These are phyloP conservation scores for Oreochromis mossambicus DNA, from an alignment of 2,797 vertebrate genomes.

Conservation along the genomic window DNA sequence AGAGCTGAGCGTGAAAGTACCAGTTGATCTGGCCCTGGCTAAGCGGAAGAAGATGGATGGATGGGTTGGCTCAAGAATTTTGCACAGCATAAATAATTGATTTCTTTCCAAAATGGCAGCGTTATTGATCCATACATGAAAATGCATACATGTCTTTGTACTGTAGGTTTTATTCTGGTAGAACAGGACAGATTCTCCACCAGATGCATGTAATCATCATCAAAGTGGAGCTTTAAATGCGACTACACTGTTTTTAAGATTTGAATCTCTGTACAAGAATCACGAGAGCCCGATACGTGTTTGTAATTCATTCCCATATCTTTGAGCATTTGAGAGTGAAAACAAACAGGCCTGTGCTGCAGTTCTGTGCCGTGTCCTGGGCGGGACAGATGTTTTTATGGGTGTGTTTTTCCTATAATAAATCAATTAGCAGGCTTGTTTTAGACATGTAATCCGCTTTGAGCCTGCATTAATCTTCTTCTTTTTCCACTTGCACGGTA, in stretches of 20 bases:
- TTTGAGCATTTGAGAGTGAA: not conserved
- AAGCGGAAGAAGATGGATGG: not conserved
- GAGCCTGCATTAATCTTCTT: not conserved
- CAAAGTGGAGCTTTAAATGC: not conserved
- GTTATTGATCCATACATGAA: not conserved
- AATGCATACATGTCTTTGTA: not conserved
- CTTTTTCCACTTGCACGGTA: not conserved
- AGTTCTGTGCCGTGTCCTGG: not conserved
- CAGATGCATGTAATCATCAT: not conserved
- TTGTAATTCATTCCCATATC: not conserved
- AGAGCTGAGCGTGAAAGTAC: not conserved
- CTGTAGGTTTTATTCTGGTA: not conserved
- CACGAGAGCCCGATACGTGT: not conserved
- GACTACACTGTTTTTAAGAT: not conserved
- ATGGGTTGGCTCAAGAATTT: not conserved
- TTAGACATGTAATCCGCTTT: not conserved
- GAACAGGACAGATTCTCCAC: not conserved
- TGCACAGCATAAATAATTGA: not conserved
- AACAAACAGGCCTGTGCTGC: not conserved
- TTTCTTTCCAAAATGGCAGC: not conserved
- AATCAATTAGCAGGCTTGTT: not conserved
- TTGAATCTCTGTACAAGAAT: not conserved
- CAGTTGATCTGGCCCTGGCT: not conserved
- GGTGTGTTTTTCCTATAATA: not conserved
- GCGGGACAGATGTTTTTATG: not conserved